A percentile compares a stretch with the other conserved stretches of the same genome.
phyloP scores from a whole-genome alignment of 2,113 vertebrate species.

The Megalops atlanticus region DNA sequence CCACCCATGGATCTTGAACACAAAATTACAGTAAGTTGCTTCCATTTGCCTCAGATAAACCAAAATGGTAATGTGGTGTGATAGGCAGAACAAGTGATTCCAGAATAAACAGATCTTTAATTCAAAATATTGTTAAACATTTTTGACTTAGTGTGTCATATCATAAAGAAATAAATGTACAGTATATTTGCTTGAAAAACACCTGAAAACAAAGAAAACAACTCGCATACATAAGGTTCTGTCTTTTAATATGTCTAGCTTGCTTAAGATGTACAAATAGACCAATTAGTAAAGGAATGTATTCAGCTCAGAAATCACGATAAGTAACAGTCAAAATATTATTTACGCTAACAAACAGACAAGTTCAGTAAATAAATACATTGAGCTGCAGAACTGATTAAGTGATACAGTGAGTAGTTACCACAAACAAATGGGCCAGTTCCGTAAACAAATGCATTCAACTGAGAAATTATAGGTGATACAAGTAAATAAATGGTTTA shows the following conservation, averaged over 20 bases:
- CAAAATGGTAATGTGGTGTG: not conserved
- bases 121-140: not conserved
- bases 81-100: not conserved
- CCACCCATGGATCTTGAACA: not conserved
- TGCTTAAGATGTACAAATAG: not conserved
- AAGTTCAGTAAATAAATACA: not conserved
- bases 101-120: not conserved
- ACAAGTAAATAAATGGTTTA: not conserved
- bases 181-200: not conserved
- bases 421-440: not conserved
- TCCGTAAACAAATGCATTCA: not conserved
- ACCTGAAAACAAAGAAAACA: not conserved
- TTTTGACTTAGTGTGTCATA: too few relatives aligned
- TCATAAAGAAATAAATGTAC: not conserved
- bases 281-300: not conserved
- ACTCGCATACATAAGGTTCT: not conserved
- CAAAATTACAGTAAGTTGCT: not conserved
- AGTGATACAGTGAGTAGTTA: not conserved
- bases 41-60: not conserved
- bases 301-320: not conserved
- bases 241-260: conserved; percentile 3
- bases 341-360: not conserved
- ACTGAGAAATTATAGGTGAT: conserved; percentile 16
- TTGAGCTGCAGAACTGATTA: not conserved
- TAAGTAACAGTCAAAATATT: not conserved